These are phyloP conservation scores for Aeoliscus strigatus DNA, from an alignment of 2,797 vertebrate species.

Conservation along the genomic window DNA sequence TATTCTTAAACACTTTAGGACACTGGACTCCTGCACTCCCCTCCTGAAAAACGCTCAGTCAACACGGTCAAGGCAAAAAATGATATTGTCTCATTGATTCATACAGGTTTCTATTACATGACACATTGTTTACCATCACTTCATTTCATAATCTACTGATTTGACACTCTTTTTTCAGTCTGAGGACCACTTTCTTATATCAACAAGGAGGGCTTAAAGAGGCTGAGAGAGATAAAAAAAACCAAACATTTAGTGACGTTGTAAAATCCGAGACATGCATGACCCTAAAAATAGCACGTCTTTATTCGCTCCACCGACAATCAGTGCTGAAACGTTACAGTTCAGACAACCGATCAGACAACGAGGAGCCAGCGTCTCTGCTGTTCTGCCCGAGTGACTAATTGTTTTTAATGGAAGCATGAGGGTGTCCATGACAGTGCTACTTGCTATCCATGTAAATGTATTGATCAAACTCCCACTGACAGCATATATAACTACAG, in stretches of 20 bases:
- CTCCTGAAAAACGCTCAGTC: not conserved
- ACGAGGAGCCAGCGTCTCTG: too few relatives aligned
- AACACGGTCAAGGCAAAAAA: too few relatives aligned
- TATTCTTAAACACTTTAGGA: conserved; percentile 20
- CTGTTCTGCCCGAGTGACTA: too few relatives aligned
- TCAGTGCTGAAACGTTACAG: not conserved
- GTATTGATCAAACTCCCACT: too few relatives aligned
- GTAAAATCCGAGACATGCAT: not conserved
- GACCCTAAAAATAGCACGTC: conserved; percentile 1
- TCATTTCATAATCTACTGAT: not conserved
- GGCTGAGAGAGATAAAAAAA: not conserved
- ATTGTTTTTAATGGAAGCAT: too few relatives aligned
- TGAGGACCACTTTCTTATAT: not conserved
- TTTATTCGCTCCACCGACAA: conserved; percentile 12
- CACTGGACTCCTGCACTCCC: conserved; percentile 2
- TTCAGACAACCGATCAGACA: too few relatives aligned
- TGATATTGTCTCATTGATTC: too few relatives aligned
- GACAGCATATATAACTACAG: too few relatives aligned
- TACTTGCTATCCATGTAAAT: too few relatives aligned
- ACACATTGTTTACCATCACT: too few relatives aligned
- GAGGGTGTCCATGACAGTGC: too few relatives aligned
- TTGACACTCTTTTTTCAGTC: not conserved
- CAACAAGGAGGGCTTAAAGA: not conserved
- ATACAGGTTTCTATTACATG: too few relatives aligned
- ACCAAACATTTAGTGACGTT: not conserved